phyloP scores from a whole-genome alignment of 2,797 vertebrate genomes.

The Phyllotis vaccarum region DNA sequence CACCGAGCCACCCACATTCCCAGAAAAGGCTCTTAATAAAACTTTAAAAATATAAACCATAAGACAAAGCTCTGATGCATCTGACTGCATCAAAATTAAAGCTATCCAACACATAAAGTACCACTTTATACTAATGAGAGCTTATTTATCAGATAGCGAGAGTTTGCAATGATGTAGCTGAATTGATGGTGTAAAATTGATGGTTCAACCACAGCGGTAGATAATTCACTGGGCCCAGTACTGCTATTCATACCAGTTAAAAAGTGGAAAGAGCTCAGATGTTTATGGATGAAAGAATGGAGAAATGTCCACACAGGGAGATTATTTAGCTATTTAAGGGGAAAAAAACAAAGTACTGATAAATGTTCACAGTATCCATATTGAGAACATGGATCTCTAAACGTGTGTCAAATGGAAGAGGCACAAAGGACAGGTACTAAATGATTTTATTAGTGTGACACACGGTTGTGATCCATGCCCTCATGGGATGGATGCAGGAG shows the following conservation, averaged over 20 bases:
- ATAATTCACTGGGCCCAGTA: background rate
- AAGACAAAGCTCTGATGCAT: background rate
- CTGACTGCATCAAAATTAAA: constrained; percentile 4
- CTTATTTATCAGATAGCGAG: background rate
- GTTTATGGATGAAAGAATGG: background rate
- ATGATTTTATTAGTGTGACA: background rate
- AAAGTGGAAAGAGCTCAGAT: background rate
- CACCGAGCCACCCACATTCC: background rate
- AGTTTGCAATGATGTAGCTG: background rate
- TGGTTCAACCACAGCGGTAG: background rate
- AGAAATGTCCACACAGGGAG: background rate
- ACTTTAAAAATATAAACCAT: constrained; percentile 9
- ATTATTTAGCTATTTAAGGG: constrained; percentile 25
- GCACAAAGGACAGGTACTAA: background rate
- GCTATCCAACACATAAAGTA: background rate
- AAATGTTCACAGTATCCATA: background rate
- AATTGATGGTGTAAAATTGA: too few relatives aligned
- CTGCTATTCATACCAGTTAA: background rate
- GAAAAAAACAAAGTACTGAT: background rate
- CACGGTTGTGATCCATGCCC: background rate
- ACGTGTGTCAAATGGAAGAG: background rate
- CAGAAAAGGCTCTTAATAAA: background rate
- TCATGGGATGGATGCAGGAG: background rate
- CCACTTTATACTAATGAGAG: background rate
- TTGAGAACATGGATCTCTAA: background rate